phyloP scores from a whole-genome alignment of 2,888 invertebrate genomes.

The Anaspis maculata region DNA sequence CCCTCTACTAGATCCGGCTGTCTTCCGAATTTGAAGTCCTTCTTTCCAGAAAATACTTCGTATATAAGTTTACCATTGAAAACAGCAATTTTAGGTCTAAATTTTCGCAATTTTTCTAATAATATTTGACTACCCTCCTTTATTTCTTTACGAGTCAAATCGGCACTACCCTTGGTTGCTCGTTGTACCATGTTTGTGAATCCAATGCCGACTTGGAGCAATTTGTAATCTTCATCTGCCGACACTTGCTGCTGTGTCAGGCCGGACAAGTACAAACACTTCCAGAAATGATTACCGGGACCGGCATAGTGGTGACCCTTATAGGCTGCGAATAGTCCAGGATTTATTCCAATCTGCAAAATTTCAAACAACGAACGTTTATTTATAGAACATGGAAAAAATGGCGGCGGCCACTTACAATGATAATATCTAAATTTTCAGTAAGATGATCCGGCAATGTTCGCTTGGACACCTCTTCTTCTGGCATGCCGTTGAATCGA shows the following conservation, averaged over 20 bases:
- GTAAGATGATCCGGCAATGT: slow-evolving; percentile 91
- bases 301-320: slow-evolving; percentile 99
- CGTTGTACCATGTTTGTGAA: slow-evolving; percentile 97
- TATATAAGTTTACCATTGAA: slow-evolving; percentile 99
- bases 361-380: slow-evolving; percentile 5
- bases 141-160: slow-evolving; percentile 87
- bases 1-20: slow-evolving; percentile 91
- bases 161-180: slow-evolving; percentile 92
- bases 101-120: slow-evolving; percentile 82
- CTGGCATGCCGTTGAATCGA: slow-evolving; percentile 92
- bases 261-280: slow-evolving; percentile 90
- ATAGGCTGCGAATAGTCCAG: slow-evolving; percentile 93
- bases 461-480: slow-evolving; percentile 90
- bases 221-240: slow-evolving; percentile 91
- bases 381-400: neutral
- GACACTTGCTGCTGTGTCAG: slow-evolving; percentile 92
- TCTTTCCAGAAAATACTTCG: slow-evolving; percentile 94
- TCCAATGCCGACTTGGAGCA: slow-evolving; percentile 90
- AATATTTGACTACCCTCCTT: slow-evolving; percentile 87
- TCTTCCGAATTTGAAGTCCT: slow-evolving; percentile 93
- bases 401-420: too few species aligned
- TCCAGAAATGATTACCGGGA: slow-evolving; percentile 99
- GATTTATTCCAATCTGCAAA: slow-evolving; percentile 93
- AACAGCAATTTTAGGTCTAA: slow-evolving; percentile 92
- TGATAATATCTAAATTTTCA: slow-evolving; percentile 92